phyloP scores from a whole-genome alignment of 2,113 vertebrate species.

The Sprattus sprattus region DNA sequence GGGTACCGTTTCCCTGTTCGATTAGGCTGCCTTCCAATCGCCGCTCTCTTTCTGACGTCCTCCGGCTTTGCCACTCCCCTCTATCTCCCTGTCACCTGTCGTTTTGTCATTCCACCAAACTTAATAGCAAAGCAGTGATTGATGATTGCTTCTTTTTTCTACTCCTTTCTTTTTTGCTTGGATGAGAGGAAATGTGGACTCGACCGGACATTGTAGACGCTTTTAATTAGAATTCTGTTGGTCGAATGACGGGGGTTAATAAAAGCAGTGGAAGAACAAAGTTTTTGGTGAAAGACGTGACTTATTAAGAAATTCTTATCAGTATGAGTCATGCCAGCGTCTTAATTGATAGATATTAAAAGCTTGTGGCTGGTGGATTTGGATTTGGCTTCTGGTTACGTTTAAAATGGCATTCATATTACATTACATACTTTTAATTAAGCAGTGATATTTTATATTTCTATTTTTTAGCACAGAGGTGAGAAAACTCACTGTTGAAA shows the following conservation, averaged over 20 bases:
- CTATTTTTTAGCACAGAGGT: conserved; percentile 1
- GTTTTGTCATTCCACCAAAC: background rate
- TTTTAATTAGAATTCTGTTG: conserved; percentile 34
- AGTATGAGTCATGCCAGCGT: background rate
- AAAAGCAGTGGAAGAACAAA: conserved; percentile 32
- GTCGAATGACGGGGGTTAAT: conserved; percentile 26
- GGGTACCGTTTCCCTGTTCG: background rate
- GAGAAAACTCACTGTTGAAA: background rate
- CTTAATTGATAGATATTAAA: conserved; percentile 12
- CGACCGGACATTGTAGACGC: conserved; percentile 2
- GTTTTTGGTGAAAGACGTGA: conserved; percentile 8
- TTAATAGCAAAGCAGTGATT: conserved; percentile 43
- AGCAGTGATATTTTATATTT: background rate
- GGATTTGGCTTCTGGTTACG: background rate
- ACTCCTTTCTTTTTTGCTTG: background rate
- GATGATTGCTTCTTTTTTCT: conserved; percentile 34
- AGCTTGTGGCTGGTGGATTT: background rate
- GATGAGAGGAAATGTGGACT: conserved; percentile 10
- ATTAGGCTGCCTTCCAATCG: background rate
- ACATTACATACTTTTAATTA: background rate
- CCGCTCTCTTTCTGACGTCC: background rate
- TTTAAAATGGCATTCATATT: background rate
- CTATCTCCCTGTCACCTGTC: conserved; percentile 23
- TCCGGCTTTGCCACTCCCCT: conserved; percentile 9
- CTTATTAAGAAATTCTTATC: conserved; percentile 24